Conservation (phyloP, 1,140 invertebrate genomes). For the Tetramorium alpestre region DNA sequence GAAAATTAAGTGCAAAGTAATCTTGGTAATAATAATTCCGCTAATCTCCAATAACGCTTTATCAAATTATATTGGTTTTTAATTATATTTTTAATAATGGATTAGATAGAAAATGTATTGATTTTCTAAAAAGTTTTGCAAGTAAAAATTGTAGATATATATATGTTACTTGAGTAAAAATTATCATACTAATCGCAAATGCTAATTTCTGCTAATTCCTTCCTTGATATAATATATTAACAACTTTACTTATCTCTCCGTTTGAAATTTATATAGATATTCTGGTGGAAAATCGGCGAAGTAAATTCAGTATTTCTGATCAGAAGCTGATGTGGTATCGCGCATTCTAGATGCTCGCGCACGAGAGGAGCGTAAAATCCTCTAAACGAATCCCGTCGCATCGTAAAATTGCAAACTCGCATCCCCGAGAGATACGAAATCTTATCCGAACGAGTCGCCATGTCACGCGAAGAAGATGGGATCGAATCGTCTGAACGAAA, state of each 20-base stretch:
- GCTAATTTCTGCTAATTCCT: background rate
- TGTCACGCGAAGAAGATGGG: background rate
- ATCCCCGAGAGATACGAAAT: background rate
- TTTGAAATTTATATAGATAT: background rate
- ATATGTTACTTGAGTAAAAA: background rate
- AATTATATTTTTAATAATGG: background rate
- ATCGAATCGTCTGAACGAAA: constrained; percentile 11
- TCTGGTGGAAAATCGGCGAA: background rate
- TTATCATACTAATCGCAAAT: background rate
- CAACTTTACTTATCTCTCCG: background rate
- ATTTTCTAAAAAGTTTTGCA: background rate
- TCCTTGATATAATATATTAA: background rate
- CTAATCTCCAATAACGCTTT: background rate
- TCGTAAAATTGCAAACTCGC: constrained; percentile 12
- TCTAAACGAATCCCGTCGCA: background rate
- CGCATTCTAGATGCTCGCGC: background rate
- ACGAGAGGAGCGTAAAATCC: background rate
- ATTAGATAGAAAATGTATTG: background rate
- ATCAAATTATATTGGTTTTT: no score
- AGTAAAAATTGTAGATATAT: background rate
- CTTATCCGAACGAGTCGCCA: constrained; percentile 13
- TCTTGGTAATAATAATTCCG: background rate
- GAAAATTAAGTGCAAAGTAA: background rate
- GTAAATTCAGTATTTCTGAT: constrained; percentile 3
- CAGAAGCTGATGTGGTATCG: background rate